These are phyloP conservation scores for human DNA, from an alignment of 2,113 vertebrate species.

Conservation along the genomic window DNA sequence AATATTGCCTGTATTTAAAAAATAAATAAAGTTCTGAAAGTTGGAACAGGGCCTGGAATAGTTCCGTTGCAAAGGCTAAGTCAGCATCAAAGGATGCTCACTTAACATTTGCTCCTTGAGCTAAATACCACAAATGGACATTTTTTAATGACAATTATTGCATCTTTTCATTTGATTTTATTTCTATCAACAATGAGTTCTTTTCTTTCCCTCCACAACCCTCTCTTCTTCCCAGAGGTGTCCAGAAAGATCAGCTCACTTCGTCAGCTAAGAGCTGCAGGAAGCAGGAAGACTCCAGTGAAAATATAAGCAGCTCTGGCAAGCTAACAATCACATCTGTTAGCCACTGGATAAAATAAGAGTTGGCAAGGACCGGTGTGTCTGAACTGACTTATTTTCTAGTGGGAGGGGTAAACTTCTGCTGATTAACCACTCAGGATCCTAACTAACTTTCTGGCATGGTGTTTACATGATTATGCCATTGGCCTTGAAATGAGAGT, in stretches of 20 bases:
- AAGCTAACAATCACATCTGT: neutral
- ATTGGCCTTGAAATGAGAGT: constrained; percentile 35
- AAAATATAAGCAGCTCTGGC: neutral
- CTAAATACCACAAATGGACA: neutral
- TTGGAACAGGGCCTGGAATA: constrained; percentile 49
- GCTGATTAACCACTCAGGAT: constrained; percentile 15
- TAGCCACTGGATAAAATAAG: constrained; percentile 41
- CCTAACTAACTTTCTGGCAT: constrained; percentile 33
- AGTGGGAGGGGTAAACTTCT: constrained; percentile 10
- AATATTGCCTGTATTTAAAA: constrained; percentile 73
- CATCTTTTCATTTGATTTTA: neutral
- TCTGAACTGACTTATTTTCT: constrained; percentile 54
- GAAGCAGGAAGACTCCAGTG: neutral
- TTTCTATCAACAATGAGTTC: neutral
- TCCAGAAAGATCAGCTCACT: neutral
- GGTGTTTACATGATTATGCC: constrained; percentile 8
- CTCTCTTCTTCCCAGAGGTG: neutral
- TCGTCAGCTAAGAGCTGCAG: neutral
- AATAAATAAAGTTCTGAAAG: constrained; percentile 64
- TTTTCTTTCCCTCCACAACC: neutral
- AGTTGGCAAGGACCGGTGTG: neutral
- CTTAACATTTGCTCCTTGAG: neutral
- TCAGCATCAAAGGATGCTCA: neutral
- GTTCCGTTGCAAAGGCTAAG: constrained; percentile 52
- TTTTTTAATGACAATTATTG: neutral